Evolutionary conservation across 2,113 vertebrate genomes (phyloP), one percentile per base, ranked within the genome.

Genomic region (Gambusia holbrooki): DNA sequence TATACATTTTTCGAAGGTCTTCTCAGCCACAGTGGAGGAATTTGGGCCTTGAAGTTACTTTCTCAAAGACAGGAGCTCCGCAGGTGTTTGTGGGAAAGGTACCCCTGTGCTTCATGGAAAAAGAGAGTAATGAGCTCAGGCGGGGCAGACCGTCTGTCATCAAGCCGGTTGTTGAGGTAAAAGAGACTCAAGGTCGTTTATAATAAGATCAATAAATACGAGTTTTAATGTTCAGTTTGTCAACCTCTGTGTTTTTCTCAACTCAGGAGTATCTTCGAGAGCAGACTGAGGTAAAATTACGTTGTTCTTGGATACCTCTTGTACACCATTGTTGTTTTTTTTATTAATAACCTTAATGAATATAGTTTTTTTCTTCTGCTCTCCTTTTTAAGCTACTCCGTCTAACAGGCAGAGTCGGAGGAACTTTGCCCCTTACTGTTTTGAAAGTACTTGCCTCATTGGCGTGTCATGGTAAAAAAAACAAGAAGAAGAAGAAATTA

Each of bases 361-460:
- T n/a, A 58, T 25, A n/a, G 8, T 54, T 3, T 0, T 66, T 27
- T 81, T 0, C 71, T 71, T 73, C 11, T 37, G 3, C 51, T 32
- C 17, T 64, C 1, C 25, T 15, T 48, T 92, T 81, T 84, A 79
- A 98, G 97, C 85, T 97, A 66, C 91, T 99, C 28, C 94, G 94
- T 85, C 94, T 94, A 58, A 93, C 96, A 19, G 96, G 97, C 87
- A 88, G 95, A 85, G 90, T 96, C 72, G 94, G 84, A 81, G 94
- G 94, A 54, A 94, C 95, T 7, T 80, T 99, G 73, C 97, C 98
- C 62, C 93, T 97, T 74, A 97, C 97, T 0, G 94, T 98, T 76
- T 92, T 96, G 74, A 97, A 96, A 91, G 96, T 98, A 64, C 87
- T 99, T n/a, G 96, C 98, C 74, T 99, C 98, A 25, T 95, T 99